Conservation (phyloP, 2,113 vertebrate species). For the Addax nasomaculatus region DNA sequence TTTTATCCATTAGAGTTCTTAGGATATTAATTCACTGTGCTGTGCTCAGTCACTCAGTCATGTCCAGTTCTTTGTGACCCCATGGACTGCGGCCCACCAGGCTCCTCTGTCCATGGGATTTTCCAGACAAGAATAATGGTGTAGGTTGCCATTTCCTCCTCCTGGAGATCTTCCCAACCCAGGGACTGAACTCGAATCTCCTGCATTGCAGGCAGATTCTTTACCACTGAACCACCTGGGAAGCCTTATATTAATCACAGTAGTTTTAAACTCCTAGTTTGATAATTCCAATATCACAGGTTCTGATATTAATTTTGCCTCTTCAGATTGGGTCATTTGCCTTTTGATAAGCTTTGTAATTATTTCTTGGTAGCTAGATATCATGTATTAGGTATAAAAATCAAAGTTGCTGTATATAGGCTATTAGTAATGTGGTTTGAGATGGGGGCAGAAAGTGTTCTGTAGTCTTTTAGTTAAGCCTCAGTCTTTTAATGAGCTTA, state of each 20-base stretch:
- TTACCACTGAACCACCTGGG: not conserved
- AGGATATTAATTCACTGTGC: not conserved
- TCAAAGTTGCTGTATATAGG: not conserved
- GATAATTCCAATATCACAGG: not conserved
- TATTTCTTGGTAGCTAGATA: not conserved
- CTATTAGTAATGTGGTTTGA: not conserved
- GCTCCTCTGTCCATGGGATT: not conserved
- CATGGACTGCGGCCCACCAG: not conserved
- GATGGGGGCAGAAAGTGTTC: not conserved
- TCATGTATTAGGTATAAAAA: not conserved
- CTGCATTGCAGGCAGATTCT: not conserved
- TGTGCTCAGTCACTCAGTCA: not conserved
- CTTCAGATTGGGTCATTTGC: not conserved
- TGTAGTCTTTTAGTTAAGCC: not conserved
- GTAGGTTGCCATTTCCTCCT: not conserved
- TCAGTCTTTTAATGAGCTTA: not conserved
- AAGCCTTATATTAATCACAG: not conserved
- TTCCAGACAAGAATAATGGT: not conserved
- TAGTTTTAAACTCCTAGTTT: not conserved
- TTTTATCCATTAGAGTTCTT: not conserved
- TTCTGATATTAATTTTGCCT: not conserved
- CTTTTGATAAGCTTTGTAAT: not conserved
- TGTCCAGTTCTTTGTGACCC: not conserved
- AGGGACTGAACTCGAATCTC: not conserved
- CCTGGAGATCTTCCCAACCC: not conserved